Conservation (phyloP, 2,888 invertebrate genomes). For the Scaptomyza tumidula region DNA sequence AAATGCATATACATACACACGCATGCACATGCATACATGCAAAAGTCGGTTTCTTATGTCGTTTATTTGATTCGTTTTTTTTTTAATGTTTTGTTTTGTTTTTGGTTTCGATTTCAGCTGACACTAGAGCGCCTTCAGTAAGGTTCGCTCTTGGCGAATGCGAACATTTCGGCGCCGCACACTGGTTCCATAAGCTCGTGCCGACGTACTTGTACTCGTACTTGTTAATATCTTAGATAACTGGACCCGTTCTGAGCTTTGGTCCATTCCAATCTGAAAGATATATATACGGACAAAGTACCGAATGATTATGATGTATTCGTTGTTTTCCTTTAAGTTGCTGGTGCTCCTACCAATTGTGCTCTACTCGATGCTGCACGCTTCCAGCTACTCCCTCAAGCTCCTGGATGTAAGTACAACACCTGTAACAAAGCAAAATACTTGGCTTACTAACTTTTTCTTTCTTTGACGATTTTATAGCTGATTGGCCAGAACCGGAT, state of each 20-base stretch:
- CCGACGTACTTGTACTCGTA: slow-evolving; percentile 91
- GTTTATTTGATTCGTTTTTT: neutral
- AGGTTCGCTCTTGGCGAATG: slow-evolving; percentile 96
- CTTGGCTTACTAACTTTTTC: neutral
- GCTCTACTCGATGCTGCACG: slow-evolving; percentile 96
- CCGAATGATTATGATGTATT: slow-evolving; percentile 92
- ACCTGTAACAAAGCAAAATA: neutral
- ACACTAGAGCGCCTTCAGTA: slow-evolving; percentile 93
- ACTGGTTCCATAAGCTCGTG: slow-evolving; percentile 93
- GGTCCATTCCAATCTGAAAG: slow-evolving; percentile 87
- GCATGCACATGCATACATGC: neutral
- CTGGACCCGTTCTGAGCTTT: slow-evolving; percentile 86
- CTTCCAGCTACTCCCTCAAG: slow-evolving; percentile 95
- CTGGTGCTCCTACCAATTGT: slow-evolving; percentile 95
- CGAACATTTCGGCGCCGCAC: slow-evolving; percentile 95
- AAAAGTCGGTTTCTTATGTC: neutral
- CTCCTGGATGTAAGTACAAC: slow-evolving; percentile 92
- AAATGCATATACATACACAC: neutral
- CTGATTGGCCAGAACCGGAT: slow-evolving; percentile 93
- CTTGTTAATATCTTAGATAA: slow-evolving; percentile 90
- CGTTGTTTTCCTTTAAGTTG: slow-evolving; percentile 96
- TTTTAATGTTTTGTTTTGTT: neutral
- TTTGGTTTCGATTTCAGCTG: slow-evolving; percentile 86
- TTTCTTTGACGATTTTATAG: slow-evolving; percentile 86
- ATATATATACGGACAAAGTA: neutral